Conservation (phyloP, 2,888 invertebrate species). For the Malthinus flaveolus region DNA sequence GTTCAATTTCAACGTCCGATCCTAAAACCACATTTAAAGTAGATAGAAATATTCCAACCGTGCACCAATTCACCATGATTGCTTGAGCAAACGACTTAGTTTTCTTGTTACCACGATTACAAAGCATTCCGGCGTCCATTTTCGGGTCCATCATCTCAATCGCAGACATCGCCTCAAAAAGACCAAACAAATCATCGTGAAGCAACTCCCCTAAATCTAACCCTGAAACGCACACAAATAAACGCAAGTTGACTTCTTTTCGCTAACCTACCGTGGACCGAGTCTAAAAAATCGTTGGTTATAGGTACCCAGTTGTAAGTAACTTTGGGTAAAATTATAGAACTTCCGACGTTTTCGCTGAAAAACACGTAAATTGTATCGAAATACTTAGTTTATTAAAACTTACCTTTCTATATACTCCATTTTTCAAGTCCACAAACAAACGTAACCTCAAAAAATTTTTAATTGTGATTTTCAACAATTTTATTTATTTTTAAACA, state of each 20-base stretch:
- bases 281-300: slow-evolving; percentile 62
- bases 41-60: not conserved
- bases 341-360: slow-evolving; percentile 15
- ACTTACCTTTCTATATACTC: slow-evolving; percentile 21
- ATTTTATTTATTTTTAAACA: no score
- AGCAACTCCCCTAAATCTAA: slow-evolving; percentile 86
- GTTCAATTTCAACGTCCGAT: slow-evolving; percentile 76
- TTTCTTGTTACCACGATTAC: slow-evolving; percentile 83
- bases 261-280: slow-evolving; percentile 63
- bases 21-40: slow-evolving; percentile 57
- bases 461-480: no score
- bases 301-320: slow-evolving; percentile 65
- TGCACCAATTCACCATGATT: slow-evolving; percentile 62
- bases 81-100: slow-evolving; percentile 87
- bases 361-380: not conserved
- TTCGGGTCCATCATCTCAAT: slow-evolving; percentile 99
- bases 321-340: slow-evolving; percentile 13
- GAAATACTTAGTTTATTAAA: not conserved
- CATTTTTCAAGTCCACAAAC: not conserved
- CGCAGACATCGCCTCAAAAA: slow-evolving; percentile 99
- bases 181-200: slow-evolving; percentile 87
- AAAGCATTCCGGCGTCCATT: slow-evolving; percentile 99
- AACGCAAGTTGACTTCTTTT: no score
- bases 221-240: no score
- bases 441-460: slow-evolving; percentile 1